Evolutionary conservation across 2,797 vertebrate genomes (phyloP), one percentile per base, ranked within the genome.

Genomic region (Clamator glandarius): DNA sequence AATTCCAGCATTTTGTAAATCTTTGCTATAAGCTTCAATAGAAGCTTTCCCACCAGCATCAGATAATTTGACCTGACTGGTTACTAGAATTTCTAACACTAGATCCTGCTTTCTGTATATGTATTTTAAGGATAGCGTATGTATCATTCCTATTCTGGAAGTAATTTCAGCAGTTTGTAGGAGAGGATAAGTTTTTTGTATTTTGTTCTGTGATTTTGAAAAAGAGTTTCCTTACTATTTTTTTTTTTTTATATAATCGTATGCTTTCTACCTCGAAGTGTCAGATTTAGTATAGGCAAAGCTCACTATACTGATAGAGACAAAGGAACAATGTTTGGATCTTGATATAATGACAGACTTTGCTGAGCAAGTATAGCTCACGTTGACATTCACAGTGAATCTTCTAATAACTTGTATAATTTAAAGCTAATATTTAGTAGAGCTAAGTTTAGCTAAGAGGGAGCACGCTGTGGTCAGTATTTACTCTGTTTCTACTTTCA

Each of bases 181-280:
- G 84, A 78, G 42, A 81, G n/a, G 9, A 80, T 74, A 72, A 70
- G 18, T 42, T 66, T 82, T 82, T 35, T 67, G 6, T 78, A 42
- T 74, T 82, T 85, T 85, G 8, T 78, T 92, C 64, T 78, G 21
- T 89, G 58, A 46, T 94, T 95, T 91, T 84, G 33, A 61, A 85
- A 92, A 69, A 18, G 14, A 70, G 8, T 83, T 93, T 91, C 79
- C 44, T 81, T 83, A 66, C 72, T 93, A 73, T 89, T 64, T 68
- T 89, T 46, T 23, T 84, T 13, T 8, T 70, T 68, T 95, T 55
- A 64, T 68, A 72, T 26, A 92, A 25, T 67, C 78, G 16, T 79
- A 21, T 95, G 12, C 16, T 93, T 93, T 92, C 78, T 90, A 17
- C 19, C 36, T 74, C 58, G 23, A 35, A 72, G 35, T 59, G 50